A percentile compares a stretch with the other conserved stretches of the same genome.
phyloP scores from a whole-genome alignment of 2,113 vertebrate genomes.

The Colinus virginianus region DNA sequence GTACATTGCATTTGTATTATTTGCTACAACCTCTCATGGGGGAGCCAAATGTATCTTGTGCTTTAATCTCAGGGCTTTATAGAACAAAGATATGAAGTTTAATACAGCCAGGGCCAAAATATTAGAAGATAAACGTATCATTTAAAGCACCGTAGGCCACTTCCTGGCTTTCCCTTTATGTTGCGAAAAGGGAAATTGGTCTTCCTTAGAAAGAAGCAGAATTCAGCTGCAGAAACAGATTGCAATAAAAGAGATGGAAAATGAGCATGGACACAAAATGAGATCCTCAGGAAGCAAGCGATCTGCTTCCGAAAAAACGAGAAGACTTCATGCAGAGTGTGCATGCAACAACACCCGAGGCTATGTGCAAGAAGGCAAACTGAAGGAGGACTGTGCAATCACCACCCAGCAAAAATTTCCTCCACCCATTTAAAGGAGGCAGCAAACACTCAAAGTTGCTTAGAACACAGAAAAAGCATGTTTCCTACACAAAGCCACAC shows the following conservation, averaged over 20 bases:
- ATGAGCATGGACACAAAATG: neutral
- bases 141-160: conserved; percentile 25
- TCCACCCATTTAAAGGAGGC: neutral
- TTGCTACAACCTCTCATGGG: neutral
- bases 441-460: neutral
- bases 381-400: neutral
- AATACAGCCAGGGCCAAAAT: conserved; percentile 21
- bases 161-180: neutral
- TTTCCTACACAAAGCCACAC: neutral
- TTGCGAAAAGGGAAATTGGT: neutral
- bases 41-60: conserved; percentile 12
- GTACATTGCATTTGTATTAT: neutral
- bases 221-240: neutral
- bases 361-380: accelerated
- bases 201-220: conserved; percentile 10
- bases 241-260: neutral
- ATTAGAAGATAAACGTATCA: conserved; percentile 29
- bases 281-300: neutral
- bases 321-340: neutral
- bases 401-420: neutral
- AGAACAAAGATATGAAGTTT: conserved; percentile 11
- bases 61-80: conserved; percentile 10
- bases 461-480: neutral
- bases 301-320: neutral
- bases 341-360: neutral